A percentile compares a stretch with the other conserved stretches of the same genome.
These are phyloP conservation scores for Drosophila nikananu DNA, from an alignment of 1,140 invertebrate genomes.

Conservation along the genomic window DNA sequence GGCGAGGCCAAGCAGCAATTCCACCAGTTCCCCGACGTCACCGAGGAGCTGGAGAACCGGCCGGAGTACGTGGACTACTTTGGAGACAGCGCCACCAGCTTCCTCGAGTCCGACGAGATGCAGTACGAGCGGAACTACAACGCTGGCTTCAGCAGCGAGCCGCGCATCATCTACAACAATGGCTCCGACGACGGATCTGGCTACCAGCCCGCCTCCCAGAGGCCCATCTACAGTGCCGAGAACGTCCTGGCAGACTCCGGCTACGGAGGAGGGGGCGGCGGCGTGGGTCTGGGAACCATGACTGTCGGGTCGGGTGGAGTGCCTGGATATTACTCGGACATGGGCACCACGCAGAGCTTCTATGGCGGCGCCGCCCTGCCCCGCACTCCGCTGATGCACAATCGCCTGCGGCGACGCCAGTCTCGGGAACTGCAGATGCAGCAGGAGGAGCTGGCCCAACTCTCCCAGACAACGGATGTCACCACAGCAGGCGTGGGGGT, in stretches of 20 bases:
- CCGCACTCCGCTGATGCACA: slow-evolving; percentile 79
- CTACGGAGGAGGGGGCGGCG: slow-evolving; percentile 31
- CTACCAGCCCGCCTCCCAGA: slow-evolving; percentile 54
- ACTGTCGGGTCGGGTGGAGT: slow-evolving; percentile 30
- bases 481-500: background rate
- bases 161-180: slow-evolving; percentile 84
- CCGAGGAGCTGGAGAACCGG: slow-evolving; percentile 71
- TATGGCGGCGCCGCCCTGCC: slow-evolving; percentile 67
- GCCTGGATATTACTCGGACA: slow-evolving; percentile 56
- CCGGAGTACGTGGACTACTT: slow-evolving; percentile 82
- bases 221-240: slow-evolving; percentile 78
- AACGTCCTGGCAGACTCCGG: slow-evolving; percentile 59
- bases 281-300: slow-evolving; percentile 25
- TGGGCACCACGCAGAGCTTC: slow-evolving; percentile 36
- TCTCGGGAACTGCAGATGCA: slow-evolving; percentile 75
- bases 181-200: slow-evolving; percentile 62
- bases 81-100: slow-evolving; percentile 75
- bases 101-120: slow-evolving; percentile 81
- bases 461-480: slow-evolving; percentile 8
- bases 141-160: slow-evolving; percentile 79
- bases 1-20: slow-evolving; percentile 84
- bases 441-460: slow-evolving; percentile 66
- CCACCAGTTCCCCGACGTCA: slow-evolving; percentile 78
- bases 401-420: slow-evolving; percentile 72
- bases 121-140: slow-evolving; percentile 83